Evolutionary conservation across 2,888 invertebrate genomes (phyloP).

Genomic region (Mesoligia furuncula): DNA sequence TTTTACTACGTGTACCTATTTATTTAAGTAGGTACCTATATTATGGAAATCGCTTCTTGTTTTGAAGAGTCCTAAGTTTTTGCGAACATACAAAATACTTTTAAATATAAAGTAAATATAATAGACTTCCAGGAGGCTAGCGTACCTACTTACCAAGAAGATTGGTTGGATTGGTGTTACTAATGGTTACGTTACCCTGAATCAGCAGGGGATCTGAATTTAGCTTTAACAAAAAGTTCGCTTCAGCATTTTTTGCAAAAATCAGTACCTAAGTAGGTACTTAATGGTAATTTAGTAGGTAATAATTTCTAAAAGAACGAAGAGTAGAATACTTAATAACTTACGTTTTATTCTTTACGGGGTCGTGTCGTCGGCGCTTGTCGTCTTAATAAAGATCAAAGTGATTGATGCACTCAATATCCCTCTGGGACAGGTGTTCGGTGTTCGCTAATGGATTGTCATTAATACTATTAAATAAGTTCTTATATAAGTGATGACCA

Average conservation of each 20-base stretch:
- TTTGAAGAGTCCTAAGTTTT: no score
- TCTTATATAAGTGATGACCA: not conserved
- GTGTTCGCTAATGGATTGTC: slow-evolving; percentile 22
- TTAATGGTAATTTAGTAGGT: not conserved
- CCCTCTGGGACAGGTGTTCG: slow-evolving; percentile 11
- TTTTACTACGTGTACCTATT: no score
- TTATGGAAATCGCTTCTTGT: no score
- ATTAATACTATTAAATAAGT: slow-evolving; percentile 12
- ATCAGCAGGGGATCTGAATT: not conserved
- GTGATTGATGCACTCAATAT: slow-evolving; percentile 30
- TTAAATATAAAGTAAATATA: no score
- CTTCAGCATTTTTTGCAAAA: not conserved
- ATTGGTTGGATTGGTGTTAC: no score
- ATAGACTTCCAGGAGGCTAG: no score
- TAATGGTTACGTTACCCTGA: not conserved
- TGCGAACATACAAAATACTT: no score
- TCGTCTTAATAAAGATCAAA: slow-evolving; percentile 17
- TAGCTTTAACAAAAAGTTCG: not conserved
- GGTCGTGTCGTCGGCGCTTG: no score
- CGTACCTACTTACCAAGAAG: no score
- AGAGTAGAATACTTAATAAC: not conserved
- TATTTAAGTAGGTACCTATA: no score
- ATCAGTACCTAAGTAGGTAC: no score
- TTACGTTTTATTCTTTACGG: not conserved
- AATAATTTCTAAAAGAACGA: not conserved